Evolutionary conservation across 2,888 invertebrate species (phyloP).

Genomic region (Cistogaster globosa): DNA sequence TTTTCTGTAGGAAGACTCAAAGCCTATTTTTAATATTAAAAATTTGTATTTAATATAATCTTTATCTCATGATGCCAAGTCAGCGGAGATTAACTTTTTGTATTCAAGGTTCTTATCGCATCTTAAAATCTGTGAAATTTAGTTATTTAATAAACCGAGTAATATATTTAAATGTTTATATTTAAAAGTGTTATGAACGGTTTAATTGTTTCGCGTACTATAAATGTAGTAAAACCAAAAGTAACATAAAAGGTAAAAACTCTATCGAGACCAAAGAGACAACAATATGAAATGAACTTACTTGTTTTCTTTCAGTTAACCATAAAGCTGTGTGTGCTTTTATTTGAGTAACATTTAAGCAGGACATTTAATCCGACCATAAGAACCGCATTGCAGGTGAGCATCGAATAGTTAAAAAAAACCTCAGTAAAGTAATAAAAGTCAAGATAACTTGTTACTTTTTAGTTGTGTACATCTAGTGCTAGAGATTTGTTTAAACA

Average conservation of each 20-base stretch:
- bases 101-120: too few species aligned
- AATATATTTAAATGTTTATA: too few species aligned
- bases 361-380: slow-evolving; percentile 59
- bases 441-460: slow-evolving; percentile 52
- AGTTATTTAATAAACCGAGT: too few species aligned
- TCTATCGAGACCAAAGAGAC: slow-evolving; percentile 37
- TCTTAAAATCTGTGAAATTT: too few species aligned
- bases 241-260: slow-evolving; percentile 5
- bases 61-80: too few species aligned
- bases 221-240: slow-evolving; percentile 22
- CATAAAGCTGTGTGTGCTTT: slow-evolving; percentile 13
- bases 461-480: not conserved
- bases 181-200: too few species aligned
- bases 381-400: slow-evolving; percentile 71
- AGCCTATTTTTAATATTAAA: too few species aligned
- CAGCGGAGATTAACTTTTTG: too few species aligned
- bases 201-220: too few species aligned
- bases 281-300: slow-evolving; percentile 46
- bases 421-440: slow-evolving; percentile 70
- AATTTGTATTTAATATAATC: too few species aligned
- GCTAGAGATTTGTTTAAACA: not conserved
- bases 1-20: too few species aligned
- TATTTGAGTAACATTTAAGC: slow-evolving; percentile 67
- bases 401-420: slow-evolving; percentile 46
- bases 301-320: too few species aligned